Conservation (phyloP, 1,140 invertebrate genomes). For the Bombus picipes region DNA sequence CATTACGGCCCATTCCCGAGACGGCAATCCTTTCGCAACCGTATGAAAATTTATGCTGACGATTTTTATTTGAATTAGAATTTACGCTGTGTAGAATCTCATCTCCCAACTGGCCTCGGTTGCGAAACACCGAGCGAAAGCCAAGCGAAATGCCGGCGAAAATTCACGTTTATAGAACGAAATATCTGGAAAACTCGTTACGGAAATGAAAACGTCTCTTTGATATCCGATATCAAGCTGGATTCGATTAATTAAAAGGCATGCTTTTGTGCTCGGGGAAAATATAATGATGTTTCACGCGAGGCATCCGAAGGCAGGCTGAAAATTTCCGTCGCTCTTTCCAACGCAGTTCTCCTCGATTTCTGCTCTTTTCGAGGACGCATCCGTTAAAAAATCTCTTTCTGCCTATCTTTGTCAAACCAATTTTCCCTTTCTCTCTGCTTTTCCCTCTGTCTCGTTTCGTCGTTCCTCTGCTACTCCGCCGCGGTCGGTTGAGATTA, state of each 20-base stretch:
- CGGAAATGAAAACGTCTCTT: slow-evolving; percentile 12
- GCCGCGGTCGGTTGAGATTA: slow-evolving; percentile 15
- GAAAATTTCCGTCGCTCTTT: neutral
- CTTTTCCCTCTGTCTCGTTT: neutral
- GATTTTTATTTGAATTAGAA: slow-evolving; percentile 65
- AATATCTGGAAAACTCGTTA: neutral
- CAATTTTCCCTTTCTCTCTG: neutral
- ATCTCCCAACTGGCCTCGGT: neutral
- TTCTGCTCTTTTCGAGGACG: neutral
- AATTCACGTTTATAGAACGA: neutral
- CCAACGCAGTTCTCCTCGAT: neutral
- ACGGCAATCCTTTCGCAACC: slow-evolving; percentile 29
- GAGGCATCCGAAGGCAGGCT: neutral
- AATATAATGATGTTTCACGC: neutral
- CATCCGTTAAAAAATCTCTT: neutral
- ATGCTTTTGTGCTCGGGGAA: neutral
- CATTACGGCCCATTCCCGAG: slow-evolving; percentile 38
- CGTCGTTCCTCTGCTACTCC: neutral
- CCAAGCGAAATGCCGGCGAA: neutral
- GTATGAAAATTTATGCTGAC: slow-evolving; percentile 62
- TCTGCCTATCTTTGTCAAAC: too few relatives aligned
- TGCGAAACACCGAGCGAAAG: neutral
- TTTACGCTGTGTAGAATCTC: slow-evolving; percentile 46
- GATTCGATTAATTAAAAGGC: slow-evolving; percentile 33
- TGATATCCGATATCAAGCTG: neutral